Percentiles rank a stretch among this genome's conserved stretches.
phyloP scores from a whole-genome alignment of 2,797 vertebrate species.

The Microcaecilia unicolor region DNA sequence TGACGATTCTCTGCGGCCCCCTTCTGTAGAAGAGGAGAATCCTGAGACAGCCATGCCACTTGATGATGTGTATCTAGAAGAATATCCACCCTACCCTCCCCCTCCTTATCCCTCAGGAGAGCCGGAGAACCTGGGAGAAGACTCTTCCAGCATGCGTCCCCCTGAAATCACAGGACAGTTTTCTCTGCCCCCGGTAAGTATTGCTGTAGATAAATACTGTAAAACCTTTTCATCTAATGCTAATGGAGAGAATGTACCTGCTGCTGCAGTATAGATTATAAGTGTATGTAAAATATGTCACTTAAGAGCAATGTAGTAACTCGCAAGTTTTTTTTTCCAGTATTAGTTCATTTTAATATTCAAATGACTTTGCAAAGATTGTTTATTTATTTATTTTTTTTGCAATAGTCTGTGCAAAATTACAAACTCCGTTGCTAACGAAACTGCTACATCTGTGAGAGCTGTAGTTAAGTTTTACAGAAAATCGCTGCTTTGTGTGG shows the following conservation, averaged over 20 bases:
- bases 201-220: too few species aligned
- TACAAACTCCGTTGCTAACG: too few species aligned
- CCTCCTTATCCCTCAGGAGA: slow-evolving; percentile 86
- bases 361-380: too few species aligned
- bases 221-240: rapidly evolving
- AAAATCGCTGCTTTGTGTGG: too few species aligned
- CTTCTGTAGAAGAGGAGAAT: slow-evolving; percentile 28
- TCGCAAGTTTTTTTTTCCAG: too few species aligned
- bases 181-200: slow-evolving; percentile 80
- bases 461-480: too few species aligned
- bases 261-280: neutral
- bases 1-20: neutral
- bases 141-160: slow-evolving; percentile 74
- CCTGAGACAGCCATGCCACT: slow-evolving; percentile 43
- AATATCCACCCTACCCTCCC: slow-evolving; percentile 89
- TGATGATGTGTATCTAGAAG: slow-evolving; percentile 78
- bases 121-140: slow-evolving; percentile 73
- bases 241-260: neutral
- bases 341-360: too few species aligned
- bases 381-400: too few species aligned
- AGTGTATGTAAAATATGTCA: neutral
- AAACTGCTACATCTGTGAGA: too few species aligned
- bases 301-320: too few species aligned
- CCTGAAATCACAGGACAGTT: slow-evolving; percentile 89
- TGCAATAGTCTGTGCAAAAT: too few species aligned